These are phyloP conservation scores for Bombyx mandarina DNA, from an alignment of 1,140 invertebrate species.

Conservation along the genomic window DNA sequence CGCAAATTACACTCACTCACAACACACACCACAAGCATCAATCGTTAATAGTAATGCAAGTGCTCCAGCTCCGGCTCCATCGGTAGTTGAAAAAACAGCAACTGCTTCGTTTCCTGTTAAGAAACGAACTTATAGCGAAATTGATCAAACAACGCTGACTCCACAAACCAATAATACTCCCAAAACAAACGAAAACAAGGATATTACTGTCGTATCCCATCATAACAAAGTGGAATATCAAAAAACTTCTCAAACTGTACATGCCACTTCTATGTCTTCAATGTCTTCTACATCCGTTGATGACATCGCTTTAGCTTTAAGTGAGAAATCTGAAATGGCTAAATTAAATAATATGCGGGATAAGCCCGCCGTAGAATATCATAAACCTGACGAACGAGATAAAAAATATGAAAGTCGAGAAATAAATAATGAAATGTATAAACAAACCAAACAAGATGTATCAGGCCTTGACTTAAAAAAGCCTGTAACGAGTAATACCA, in stretches of 20 bases:
- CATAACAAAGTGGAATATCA: conserved; percentile 32
- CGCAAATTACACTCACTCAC: conserved; percentile 47
- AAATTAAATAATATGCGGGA: conserved; percentile 42
- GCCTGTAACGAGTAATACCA: conserved; percentile 23
- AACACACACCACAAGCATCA: conserved; percentile 36
- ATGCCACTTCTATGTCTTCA: conserved; percentile 16
- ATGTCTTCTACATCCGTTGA: conserved; percentile 37
- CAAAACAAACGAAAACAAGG: conserved; percentile 27
- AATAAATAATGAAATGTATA: conserved; percentile 23
- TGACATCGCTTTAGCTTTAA: conserved; percentile 48
- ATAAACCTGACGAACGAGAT: conserved; percentile 21
- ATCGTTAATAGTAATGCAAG: conserved; percentile 15
- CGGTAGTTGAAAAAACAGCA: conserved; percentile 21
- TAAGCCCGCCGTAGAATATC: conserved; percentile 28
- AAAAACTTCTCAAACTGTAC: conserved; percentile 25
- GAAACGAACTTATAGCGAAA: conserved; percentile 74
- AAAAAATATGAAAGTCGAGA: conserved; percentile 25
- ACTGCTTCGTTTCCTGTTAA: conserved; percentile 63
- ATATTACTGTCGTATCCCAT: not conserved
- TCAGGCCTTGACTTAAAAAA: conserved; percentile 28
- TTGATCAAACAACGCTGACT: conserved; percentile 20
- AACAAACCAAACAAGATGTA: conserved; percentile 27
- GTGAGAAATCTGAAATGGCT: conserved; percentile 50
- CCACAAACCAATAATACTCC: conserved; percentile 13
- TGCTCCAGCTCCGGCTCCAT: conserved; percentile 25